Evolutionary conservation across 2,113 vertebrate genomes (phyloP), one percentile per base, ranked within the genome.

Genomic region (Prochilodus magdalenae): DNA sequence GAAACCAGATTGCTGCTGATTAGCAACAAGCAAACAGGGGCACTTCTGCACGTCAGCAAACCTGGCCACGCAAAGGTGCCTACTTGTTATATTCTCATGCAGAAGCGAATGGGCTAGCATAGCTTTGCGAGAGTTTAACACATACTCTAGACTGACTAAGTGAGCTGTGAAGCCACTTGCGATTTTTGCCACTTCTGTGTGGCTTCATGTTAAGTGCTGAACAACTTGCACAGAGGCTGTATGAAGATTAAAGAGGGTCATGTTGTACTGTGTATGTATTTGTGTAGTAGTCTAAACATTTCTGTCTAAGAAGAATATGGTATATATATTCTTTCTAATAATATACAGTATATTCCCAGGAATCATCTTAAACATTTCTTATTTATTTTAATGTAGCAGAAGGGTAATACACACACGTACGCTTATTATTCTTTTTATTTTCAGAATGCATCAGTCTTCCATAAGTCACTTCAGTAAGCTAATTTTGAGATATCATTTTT

Each of bases 121-220:
- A 29, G 20, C 67, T 81, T 75, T 75, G 79, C 79, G 75, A 63
- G 26, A 11, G 30, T 53, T 80, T 18, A 22, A 73, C 44, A 26
- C 29, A 1, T 24, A 36, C 27, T 10, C 7, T 4, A 20, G 24
- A 24, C 47, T 57, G 16, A 0, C 18, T 26, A 20, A 8, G 5
- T 59, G 66, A 29, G 27, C 69, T 63, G 55, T 33, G 36, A 29
- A 72, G 12, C 10, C n/a, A 60, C 36, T 8, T 44, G 77, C 49
- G 36, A 72, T 60, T 71, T 71, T 33, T 60, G 26, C 26, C 69
- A 60, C 53, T 72, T 26, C 7, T 57, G 11, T n/a, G 6, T 67
- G 20, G 76, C 10, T 27, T 67, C 36, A 65, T 47, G 33, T 65
- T 49, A 12, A n/a, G n/a, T 26, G 24, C 13, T 44, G 30, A 55